phyloP scores from a whole-genome alignment of 1,140 invertebrate species.

The Rhizoglyphus robini region DNA sequence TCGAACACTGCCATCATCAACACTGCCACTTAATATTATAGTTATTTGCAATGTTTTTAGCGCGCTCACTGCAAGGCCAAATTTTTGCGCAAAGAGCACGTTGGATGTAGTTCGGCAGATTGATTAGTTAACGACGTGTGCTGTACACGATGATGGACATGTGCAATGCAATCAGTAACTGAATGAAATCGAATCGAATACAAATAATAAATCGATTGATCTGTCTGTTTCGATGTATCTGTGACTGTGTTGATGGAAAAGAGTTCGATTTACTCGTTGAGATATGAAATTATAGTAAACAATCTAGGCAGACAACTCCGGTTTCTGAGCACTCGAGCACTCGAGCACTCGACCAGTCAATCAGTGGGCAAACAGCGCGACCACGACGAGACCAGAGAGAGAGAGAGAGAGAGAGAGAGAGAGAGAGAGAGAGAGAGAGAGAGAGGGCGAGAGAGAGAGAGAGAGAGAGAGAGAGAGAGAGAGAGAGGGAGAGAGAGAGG shows the following conservation, averaged over 20 bases:
- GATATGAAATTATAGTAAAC: too few species aligned
- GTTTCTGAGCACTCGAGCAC: too few species aligned
- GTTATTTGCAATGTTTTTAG: conserved; percentile 73
- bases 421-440: not conserved
- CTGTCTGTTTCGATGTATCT: not conserved
- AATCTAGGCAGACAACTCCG: too few species aligned
- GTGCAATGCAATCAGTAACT: not conserved
- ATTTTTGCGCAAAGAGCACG: conserved; percentile 67
- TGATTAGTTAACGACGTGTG: too few species aligned
- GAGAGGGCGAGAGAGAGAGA: too few species aligned
- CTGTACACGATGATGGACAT: too few species aligned
- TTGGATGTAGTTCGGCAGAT: conserved; percentile 29
- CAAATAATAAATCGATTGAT: not conserved
- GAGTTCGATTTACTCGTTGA: not conserved
- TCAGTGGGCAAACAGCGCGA: too few species aligned
- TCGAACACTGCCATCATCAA: too few species aligned
- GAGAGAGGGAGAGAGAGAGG: too few species aligned
- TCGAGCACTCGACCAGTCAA: too few species aligned
- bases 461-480: too few species aligned
- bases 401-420: not conserved
- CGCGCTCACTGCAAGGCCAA: conserved; percentile 76
- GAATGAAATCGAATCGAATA: not conserved
- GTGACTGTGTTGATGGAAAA: not conserved
- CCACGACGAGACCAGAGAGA: not conserved
- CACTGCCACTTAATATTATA: too few species aligned